These are phyloP conservation scores for Oligia fasciuncula DNA, from an alignment of 2,888 invertebrate genomes.

Conservation along the genomic window DNA sequence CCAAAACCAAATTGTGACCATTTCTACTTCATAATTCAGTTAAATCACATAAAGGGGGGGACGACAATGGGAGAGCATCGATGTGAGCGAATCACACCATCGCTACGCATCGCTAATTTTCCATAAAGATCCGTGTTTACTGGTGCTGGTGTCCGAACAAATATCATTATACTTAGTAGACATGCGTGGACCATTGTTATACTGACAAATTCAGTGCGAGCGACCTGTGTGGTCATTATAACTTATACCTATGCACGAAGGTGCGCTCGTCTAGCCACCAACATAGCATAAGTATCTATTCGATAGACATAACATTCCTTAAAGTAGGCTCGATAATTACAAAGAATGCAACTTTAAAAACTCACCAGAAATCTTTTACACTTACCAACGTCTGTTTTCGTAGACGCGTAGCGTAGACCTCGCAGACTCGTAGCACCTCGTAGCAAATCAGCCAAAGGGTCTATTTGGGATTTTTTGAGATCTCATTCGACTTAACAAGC, in stretches of 20 bases:
- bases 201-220: conserved; percentile 72
- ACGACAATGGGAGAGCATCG: conserved; percentile 88
- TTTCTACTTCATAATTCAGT: conserved; percentile 88
- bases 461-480: conserved; percentile 1
- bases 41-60: conserved; percentile 89
- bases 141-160: conserved; percentile 80
- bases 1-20: conserved; percentile 87
- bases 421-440: conserved; percentile 32
- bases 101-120: conserved; percentile 88
- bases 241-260: conserved; percentile 53
- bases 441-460: conserved; percentile 1
- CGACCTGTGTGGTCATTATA: conserved; percentile 74
- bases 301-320: not conserved
- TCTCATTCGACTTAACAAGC: conserved; percentile 49
- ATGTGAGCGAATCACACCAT: conserved; percentile 90
- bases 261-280: conserved; percentile 2
- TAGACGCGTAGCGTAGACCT: conserved; percentile 15
- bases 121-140: conserved; percentile 82
- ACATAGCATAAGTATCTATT: not conserved
- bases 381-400: not conserved
- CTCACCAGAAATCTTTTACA: not conserved
- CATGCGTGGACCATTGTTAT: conserved; percentile 73
- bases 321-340: not conserved
- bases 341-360: not conserved
- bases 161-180: conserved; percentile 80